Evolutionary conservation across 2,113 vertebrate genomes (phyloP), one percentile per base, ranked within the genome.

Genomic region (Dissostichus mawsoni): DNA sequence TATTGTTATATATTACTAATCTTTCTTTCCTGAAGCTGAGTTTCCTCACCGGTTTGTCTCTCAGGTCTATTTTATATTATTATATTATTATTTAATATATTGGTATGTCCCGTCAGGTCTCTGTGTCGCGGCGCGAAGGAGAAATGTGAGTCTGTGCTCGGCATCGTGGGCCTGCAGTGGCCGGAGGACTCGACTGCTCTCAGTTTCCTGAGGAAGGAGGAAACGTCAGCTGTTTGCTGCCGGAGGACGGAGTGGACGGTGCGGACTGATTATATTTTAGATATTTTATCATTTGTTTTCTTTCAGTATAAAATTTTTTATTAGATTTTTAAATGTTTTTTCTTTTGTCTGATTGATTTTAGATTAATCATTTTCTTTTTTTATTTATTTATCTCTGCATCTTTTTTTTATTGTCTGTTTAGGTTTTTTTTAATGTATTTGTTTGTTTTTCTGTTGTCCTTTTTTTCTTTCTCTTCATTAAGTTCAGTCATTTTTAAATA

Each of bases 141-240:
- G 10, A 95, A 92, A 29, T 99, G 98, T 69, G 98, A 99, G 89
- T 96, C 96, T 33, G 96, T 98, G 58, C 96, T 99, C 36, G 96
- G 96, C 59, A 96, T 98, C n/a, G 97, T 99, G 85, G 98, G 98
- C 29, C 78, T 98, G 52, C 97, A 98, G 90, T 99, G 98, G 98
- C 98, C 98, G 0, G 97, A 98, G 73, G 97, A 98, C 59, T 97
- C 96, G 0, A 98, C 70, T 99, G 98, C 44, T 91, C 77, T 64
- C 97, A 98, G 78, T 99, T 99, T 82, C 98, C 98, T 16, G 96
- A 97, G 81, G 97, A 97, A 62, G 96, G 93, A 52, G 95, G 93
- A 13, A 96, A 97, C 82, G 77, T 85, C 47, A 96, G 96, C 36
- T 99, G 98, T 78, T 92, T 99, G 61, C 95, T 97, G 85, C 97